Evolutionary conservation across 2,888 invertebrate species (phyloP), one percentile per base, ranked within the genome.

Genomic region (Scelioninae gen. 2): DNA sequence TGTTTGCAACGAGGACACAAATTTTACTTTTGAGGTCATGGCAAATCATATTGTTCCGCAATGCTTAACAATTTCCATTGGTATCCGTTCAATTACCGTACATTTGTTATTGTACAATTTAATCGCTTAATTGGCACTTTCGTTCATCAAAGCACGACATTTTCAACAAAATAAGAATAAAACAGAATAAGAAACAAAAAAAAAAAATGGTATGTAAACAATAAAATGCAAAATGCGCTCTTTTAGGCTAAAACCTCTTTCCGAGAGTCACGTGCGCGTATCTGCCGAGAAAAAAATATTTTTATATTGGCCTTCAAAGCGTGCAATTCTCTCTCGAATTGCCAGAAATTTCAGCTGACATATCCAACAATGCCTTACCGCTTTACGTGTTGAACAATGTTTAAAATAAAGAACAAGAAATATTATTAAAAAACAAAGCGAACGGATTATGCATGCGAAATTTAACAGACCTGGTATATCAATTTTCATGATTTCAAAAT

Each of bases 311-410:
- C 82, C 83, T 82, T 84, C 81, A 78, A 82, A 81, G 81, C 78
- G 77, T 79, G 81, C 81, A 78, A 79, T 81, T 80, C 67, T 63
- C 45, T 63, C 63, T 63, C 80, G 80, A 80, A 82, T 79, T 78
- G 81, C 80, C 82, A 78, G 80, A 84, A 79, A 84, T 82, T 82
- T 82, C 83, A 83, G 85, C 83, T 81, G 80, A 85, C 84, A 85
- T 85, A 86, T 85, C 85, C 82, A 82, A 84, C 81, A 84, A 85
- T 86, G 85, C 85, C 85, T 86, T 85, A 85, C 81, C 80, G 85
- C 85, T 85, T 85, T 82, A 79, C 77, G 79, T 81, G 79, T 82
- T 80, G 79, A 81, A 80, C 77, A 78, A 79, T 76, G 71, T 73
- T 76, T 61, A 60, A 74, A 71, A 71, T 55, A 50, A 57, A 52